Evolutionary conservation across 2,113 vertebrate species (phyloP).

Genomic region (Zosterops lateralis): DNA sequence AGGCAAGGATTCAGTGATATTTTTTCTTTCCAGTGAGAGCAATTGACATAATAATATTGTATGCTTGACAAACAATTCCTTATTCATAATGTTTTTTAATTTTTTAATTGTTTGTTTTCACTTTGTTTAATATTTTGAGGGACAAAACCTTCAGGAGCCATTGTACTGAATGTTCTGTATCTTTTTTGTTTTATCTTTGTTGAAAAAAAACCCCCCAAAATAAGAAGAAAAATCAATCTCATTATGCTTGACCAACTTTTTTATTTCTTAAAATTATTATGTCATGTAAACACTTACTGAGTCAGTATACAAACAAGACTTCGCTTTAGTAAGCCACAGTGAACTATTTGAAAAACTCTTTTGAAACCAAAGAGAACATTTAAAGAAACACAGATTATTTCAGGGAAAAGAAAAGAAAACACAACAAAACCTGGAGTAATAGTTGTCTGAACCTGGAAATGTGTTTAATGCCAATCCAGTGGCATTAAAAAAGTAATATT

Average conservation of each 20-base stretch:
- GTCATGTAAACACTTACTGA: background rate
- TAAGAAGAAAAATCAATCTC: background rate
- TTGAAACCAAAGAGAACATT: background rate
- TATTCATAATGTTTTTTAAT: background rate
- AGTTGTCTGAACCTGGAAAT: background rate
- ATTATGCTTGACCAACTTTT: background rate
- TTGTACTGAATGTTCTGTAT: background rate
- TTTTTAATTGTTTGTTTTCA: background rate
- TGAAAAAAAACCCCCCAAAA: background rate
- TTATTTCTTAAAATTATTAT: background rate
- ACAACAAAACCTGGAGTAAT: rapidly evolving
- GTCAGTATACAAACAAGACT: background rate
- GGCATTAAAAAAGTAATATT: background rate
- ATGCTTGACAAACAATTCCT: background rate
- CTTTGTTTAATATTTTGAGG: background rate
- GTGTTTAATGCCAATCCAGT: background rate
- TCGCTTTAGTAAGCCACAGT: background rate
- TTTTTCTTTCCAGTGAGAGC: background rate
- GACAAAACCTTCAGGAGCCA: background rate
- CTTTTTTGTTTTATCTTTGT: rapidly evolving
- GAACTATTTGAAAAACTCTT: background rate
- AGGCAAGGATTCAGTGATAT: background rate
- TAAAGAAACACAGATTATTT: background rate
- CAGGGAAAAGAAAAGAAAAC: rapidly evolving
- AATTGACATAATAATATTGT: background rate